Percentiles rank a stretch among this genome's conserved stretches.
phyloP scores from a whole-genome alignment of 2,888 invertebrate species.

The Caenorhabditis macrosperma region DNA sequence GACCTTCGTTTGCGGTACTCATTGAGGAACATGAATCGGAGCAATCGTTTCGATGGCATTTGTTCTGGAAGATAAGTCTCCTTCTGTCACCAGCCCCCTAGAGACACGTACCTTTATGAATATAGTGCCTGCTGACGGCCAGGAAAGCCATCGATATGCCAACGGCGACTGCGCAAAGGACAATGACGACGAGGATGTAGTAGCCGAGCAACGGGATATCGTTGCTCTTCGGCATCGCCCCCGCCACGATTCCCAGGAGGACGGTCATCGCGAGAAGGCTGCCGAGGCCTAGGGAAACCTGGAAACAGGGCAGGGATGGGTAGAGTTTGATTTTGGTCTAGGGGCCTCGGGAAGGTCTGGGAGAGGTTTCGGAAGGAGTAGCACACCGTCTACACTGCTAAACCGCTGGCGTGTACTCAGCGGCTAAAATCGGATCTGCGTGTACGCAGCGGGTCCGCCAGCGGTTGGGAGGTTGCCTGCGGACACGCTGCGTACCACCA shows the following conservation, averaged over 20 bases:
- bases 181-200: slow-evolving; percentile 76
- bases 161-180: slow-evolving; percentile 75
- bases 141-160: slow-evolving; percentile 75
- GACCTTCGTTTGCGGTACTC: slow-evolving; percentile 58
- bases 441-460: too few species aligned
- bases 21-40: slow-evolving; percentile 53
- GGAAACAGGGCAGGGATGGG: slow-evolving; percentile 3
- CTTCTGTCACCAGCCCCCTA: too few species aligned
- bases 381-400: too few species aligned
- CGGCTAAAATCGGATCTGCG: too few species aligned
- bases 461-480: too few species aligned
- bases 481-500: too few species aligned
- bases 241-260: slow-evolving; percentile 75
- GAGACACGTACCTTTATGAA: slow-evolving; percentile 64
- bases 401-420: too few species aligned
- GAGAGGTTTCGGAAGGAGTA: too few species aligned
- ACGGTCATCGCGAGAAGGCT: slow-evolving; percentile 75
- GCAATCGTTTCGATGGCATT: slow-evolving; percentile 61
- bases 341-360: too few species aligned
- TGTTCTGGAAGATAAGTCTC: slow-evolving; percentile 53
- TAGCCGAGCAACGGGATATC: slow-evolving; percentile 76
- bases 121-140: slow-evolving; percentile 72
- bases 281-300: slow-evolving; percentile 76
- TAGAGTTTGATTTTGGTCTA: slow-evolving; percentile 7
- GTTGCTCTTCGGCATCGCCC: slow-evolving; percentile 77